Evolutionary conservation across 2,797 vertebrate species (phyloP).

Genomic region (Tenualosa thibaudeaui): DNA sequence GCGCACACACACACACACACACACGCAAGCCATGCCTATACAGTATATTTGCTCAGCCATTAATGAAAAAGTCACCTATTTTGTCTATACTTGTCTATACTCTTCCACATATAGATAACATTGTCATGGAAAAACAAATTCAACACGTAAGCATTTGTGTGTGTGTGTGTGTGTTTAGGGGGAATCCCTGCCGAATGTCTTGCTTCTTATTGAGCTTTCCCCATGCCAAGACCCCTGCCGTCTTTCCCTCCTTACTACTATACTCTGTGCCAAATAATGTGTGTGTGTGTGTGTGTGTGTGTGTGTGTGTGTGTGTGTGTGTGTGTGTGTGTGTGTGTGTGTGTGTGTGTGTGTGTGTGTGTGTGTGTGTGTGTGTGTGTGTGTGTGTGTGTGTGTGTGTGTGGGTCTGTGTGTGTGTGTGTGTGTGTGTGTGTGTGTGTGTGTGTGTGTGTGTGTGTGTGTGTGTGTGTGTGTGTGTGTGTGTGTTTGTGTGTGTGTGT

Average conservation of each 20-base stretch:
- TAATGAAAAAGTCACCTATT: neutral
- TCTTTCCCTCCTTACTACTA: neutral
- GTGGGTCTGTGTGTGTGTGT: constrained; percentile 1
- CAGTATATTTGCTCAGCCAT: neutral
- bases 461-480: constrained; percentile 13
- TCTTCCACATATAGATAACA: neutral
- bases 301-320: neutral
- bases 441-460: constrained; percentile 3
- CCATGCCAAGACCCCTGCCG: constrained; percentile 8
- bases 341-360: neutral
- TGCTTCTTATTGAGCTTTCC: neutral
- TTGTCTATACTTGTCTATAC: neutral
- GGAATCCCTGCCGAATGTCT: constrained; percentile 34
- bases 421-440: constrained; percentile 4
- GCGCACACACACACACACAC: neutral
- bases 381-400: neutral
- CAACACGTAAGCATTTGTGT: constrained; percentile 43
- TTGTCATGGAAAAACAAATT: neutral
- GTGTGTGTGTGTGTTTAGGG: constrained; percentile 42
- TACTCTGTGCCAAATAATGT: neutral
- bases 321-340: constrained; percentile 10
- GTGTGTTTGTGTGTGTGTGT: neutral
- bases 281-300: constrained; percentile 1
- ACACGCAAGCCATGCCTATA: neutral
- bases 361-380: neutral